A percentile compares a stretch with the other conserved stretches of the same genome.
These are phyloP conservation scores for Augiades crinisus DNA, from an alignment of 2,888 invertebrate genomes.

Conservation along the genomic window DNA sequence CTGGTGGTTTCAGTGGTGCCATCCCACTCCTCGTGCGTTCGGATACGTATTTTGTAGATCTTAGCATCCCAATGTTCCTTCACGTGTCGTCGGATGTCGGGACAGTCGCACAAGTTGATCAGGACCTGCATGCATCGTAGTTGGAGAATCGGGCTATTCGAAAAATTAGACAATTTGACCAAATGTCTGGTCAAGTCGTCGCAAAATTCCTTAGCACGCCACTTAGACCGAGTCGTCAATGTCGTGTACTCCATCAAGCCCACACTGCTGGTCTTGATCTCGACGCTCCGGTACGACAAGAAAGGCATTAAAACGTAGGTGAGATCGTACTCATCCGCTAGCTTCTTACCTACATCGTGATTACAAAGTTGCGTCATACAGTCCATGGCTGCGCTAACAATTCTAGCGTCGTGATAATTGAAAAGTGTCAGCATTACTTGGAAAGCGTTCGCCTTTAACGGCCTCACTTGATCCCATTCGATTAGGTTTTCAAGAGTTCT, in stretches of 20 bases:
- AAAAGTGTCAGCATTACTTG: constrained; percentile 56
- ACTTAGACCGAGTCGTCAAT: constrained; percentile 60
- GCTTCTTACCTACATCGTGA: constrained; percentile 54
- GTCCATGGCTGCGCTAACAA: constrained; percentile 58
- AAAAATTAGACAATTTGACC: constrained; percentile 44
- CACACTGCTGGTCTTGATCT: constrained; percentile 53
- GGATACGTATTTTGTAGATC: constrained; percentile 44
- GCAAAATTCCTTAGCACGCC: constrained; percentile 61
- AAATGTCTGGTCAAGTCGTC: constrained; percentile 49
- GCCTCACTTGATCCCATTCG: constrained; percentile 56
- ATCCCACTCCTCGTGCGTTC: constrained; percentile 61
- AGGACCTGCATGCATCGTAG: constrained; percentile 56
- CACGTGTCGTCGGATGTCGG: constrained; percentile 59
- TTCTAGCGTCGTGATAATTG: constrained; percentile 43
- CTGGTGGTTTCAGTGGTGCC: constrained; percentile 56
- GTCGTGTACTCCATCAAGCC: constrained; percentile 60
- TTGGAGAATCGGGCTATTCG: constrained; percentile 56
- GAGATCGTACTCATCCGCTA: constrained; percentile 62
- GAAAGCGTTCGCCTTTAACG: constrained; percentile 62
- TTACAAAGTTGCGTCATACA: constrained; percentile 65
- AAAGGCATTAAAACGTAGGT: constrained; percentile 45
- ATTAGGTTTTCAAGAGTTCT: constrained; percentile 54
- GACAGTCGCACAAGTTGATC: constrained; percentile 67
- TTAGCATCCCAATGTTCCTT: constrained; percentile 49
- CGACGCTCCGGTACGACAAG: constrained; percentile 40